A percentile compares a stretch with the other conserved stretches of the same genome.
Evolutionary conservation across 2,113 vertebrate species (phyloP).

Genomic region (Leptobrachium leishanense): DNA sequence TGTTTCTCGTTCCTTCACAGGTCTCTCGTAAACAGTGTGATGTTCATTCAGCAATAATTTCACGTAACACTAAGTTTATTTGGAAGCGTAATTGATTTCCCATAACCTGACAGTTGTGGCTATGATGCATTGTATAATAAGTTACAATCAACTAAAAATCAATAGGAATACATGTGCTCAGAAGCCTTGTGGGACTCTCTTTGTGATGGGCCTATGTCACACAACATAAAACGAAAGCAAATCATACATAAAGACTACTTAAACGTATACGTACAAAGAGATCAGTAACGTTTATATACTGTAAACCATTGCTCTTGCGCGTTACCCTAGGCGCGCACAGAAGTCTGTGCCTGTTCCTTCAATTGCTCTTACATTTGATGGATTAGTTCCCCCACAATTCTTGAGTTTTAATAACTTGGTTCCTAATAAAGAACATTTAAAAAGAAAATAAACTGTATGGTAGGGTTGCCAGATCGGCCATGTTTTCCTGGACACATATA

Average conservation of each 20-base stretch:
- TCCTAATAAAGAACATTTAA: too few species aligned
- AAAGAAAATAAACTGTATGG: too few species aligned
- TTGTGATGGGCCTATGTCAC: conserved; percentile 11
- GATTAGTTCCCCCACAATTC: too few species aligned
- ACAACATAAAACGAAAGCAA: conserved; percentile 14
- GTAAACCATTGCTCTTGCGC: neutral
- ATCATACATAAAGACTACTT: neutral
- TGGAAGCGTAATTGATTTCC: conserved; percentile 33
- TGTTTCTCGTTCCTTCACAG: too few species aligned
- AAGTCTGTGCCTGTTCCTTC: too few species aligned
- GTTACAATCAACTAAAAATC: conserved; percentile 40
- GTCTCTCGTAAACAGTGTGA: neutral
- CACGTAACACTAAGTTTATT: conserved; percentile 31
- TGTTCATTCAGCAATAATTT: conserved; percentile 14
- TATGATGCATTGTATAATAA: conserved; percentile 27
- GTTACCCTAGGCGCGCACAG: too few species aligned
- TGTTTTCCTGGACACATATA: too few species aligned
- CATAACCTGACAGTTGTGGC: conserved; percentile 21
- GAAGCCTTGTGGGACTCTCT: conserved; percentile 24
- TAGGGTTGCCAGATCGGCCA: too few species aligned
- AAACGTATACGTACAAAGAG: neutral
- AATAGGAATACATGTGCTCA: conserved; percentile 16
- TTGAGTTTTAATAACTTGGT: too few species aligned
- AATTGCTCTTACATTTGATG: too few species aligned
- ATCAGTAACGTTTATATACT: neutral